A percentile compares a stretch with the other conserved stretches of the same genome.
Conservation (phyloP, 1,140 invertebrate species). For the Drosophila lowei region DNA sequence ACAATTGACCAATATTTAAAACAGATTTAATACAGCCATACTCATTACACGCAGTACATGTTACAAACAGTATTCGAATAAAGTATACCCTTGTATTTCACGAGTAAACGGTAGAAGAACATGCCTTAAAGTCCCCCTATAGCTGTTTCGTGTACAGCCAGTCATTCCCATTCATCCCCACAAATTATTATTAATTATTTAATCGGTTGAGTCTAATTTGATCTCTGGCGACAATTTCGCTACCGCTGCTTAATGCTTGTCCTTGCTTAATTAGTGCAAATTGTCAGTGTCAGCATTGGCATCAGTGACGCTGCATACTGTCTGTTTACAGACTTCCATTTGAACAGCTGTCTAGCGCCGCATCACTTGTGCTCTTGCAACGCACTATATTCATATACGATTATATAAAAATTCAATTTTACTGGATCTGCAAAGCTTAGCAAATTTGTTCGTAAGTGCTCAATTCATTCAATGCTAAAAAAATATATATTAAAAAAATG, state of each 20-base stretch:
- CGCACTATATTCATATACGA: too few species aligned
- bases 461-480: too few species aligned
- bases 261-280: constrained; percentile 67
- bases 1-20: too few species aligned
- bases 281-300: constrained; percentile 48
- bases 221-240: constrained; percentile 55
- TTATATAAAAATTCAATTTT: too few species aligned
- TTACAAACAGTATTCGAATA: too few species aligned
- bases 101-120: neutral
- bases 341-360: constrained; percentile 14
- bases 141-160: neutral
- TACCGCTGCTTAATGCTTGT: constrained; percentile 57
- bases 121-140: constrained; percentile 1
- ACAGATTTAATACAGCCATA: too few species aligned
- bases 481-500: too few species aligned
- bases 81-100: too few species aligned
- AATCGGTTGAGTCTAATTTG: constrained; percentile 59
- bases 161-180: constrained; percentile 15
- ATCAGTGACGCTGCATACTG: constrained; percentile 32
- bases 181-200: constrained; percentile 73
- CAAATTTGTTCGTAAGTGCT: too few species aligned
- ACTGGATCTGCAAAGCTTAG: too few species aligned
- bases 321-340: constrained; percentile 19
- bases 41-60: too few species aligned
- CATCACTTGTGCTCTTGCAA: constrained; percentile 10